Conservation (phyloP, 2,888 invertebrate genomes). For the Oegoconia quadripuncta region DNA sequence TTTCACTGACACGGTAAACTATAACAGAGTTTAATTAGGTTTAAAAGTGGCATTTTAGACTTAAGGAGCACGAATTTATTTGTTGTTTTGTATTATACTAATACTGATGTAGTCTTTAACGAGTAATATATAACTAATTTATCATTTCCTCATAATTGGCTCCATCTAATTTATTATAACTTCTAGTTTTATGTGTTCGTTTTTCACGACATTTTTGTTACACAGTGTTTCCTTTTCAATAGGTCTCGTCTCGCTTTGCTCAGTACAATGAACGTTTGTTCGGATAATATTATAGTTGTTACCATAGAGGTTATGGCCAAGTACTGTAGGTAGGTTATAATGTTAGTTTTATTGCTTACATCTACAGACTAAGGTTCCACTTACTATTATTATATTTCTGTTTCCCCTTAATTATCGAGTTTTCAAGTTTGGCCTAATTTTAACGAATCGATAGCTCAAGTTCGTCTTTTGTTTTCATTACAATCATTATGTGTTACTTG, state of each 20-base stretch:
- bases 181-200: conserved; percentile 23
- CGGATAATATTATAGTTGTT: conserved; percentile 64
- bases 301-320: conserved; percentile 75
- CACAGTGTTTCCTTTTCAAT: too few species aligned
- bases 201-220: conserved; percentile 8
- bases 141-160: conserved; percentile 43
- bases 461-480: conserved; percentile 13
- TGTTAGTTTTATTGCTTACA: conserved; percentile 57
- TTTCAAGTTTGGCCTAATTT: conserved; percentile 43
- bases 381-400: conserved; percentile 29
- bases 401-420: conserved; percentile 21
- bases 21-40: conserved; percentile 42
- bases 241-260: conserved; percentile 65
- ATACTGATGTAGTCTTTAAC: conserved; percentile 60
- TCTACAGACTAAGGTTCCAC: conserved; percentile 62
- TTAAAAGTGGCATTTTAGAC: conserved; percentile 64
- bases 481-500: conserved; percentile 24
- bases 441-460: conserved; percentile 2
- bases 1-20: conserved; percentile 29
- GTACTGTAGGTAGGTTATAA: conserved; percentile 64
- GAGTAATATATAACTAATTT: conserved; percentile 66
- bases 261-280: conserved; percentile 52
- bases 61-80: conserved; percentile 77
- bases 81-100: conserved; percentile 69
- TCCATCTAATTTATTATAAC: conserved; percentile 50